Evolutionary conservation across 2,888 invertebrate species (phyloP), one percentile per base, ranked within the genome.

Genomic region (Tipula helvola): DNA sequence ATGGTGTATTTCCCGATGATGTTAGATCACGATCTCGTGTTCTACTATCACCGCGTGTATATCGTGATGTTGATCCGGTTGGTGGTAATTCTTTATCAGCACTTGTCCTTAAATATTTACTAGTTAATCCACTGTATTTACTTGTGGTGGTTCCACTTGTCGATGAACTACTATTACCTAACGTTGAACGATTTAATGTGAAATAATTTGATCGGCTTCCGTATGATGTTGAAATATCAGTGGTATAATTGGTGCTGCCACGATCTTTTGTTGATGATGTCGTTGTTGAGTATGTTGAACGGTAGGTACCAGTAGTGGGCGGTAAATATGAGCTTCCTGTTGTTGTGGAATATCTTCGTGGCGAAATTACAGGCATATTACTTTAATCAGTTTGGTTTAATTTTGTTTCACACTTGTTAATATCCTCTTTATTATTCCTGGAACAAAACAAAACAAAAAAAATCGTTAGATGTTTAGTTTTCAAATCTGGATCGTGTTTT

Each of bases 281-380:
- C 85, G 87, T 87, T 87, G 88, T 87, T 86, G 88, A 87, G 87
- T 88, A 88, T 89, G 90, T 90, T 83, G 89, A 87, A 36, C 86
- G 28, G 47, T 87, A 87, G 87, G 86, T 39, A 88, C 89, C 89
- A 88, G 90, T 89, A 88, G 90, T 89, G 88, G 91, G 89, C 89
- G 91, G 90, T 89, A 91, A 90, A 90, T 91, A 91, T 87, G 90
- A 90, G 90, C 90, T 91, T 90, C 91, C 90, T 41, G 88, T 84
- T 41, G 87, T 86, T 83, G 88, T 86, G 89, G 91, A 90, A 89
- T 90, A 90, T 90, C 91, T 89, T 90, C 91, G 90, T 88, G 91
- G 90, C 90, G 92, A 91, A 90, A 91, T 91, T 89, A 91, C 91
- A 90, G 91, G 92, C 92, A 92, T 92, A 91, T 91, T 92, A 90